Conservation (phyloP, 2,113 vertebrate species). For the Tiliqua scincoides region DNA sequence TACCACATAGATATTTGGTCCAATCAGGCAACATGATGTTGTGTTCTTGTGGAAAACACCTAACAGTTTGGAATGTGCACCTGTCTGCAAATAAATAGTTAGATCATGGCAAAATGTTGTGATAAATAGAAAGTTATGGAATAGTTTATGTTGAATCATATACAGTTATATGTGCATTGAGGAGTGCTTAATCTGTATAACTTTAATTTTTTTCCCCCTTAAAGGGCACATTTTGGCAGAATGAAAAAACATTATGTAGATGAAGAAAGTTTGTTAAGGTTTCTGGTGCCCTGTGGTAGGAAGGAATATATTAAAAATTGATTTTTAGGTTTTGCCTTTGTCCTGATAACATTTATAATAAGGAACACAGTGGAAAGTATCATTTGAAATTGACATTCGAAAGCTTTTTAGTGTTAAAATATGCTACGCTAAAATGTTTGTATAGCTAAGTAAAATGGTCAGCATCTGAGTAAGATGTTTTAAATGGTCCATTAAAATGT, state of each 20-base stretch:
- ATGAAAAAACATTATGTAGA: constrained; percentile 69
- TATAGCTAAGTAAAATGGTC: constrained; percentile 74
- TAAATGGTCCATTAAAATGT: constrained; percentile 71
- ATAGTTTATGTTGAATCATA: constrained; percentile 49
- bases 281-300: constrained; percentile 78
- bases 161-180: constrained; percentile 68
- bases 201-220: constrained; percentile 49
- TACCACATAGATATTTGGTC: background rate
- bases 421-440: constrained; percentile 77
- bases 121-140: constrained; percentile 17
- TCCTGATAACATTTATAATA: constrained; percentile 81
- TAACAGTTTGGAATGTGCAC: constrained; percentile 44
- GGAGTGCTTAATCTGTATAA: constrained; percentile 56
- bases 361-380: constrained; percentile 74
- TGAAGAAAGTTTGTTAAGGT: constrained; percentile 75
- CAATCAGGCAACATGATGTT: background rate
- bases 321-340: constrained; percentile 79
- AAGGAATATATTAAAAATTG: constrained; percentile 86
- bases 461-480: constrained; percentile 71
- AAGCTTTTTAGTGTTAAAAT: constrained; percentile 77
- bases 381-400: constrained; percentile 78
- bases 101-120: constrained; percentile 62
- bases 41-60: background rate
- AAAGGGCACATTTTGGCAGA: constrained; percentile 53
- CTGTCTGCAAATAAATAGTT: constrained; percentile 54